Base-by-base conservation (phyloP, 2,797 vertebrate genomes). In the Carapus acus region DNA sequence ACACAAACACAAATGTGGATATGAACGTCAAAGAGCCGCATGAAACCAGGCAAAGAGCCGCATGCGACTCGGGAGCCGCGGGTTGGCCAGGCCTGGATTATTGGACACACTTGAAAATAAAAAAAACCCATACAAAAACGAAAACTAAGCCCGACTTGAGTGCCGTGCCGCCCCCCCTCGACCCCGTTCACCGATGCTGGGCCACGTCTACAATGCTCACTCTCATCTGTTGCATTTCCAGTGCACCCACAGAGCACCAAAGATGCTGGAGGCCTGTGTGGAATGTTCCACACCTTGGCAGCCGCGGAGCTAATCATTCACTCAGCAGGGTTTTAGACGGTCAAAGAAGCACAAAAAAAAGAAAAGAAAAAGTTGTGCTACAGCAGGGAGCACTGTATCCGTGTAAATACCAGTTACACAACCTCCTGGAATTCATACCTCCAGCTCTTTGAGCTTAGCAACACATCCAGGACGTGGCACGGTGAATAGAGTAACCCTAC, bases 381-480 rank as follows among this genome's bases (percentile, higher is more conserved):
- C 37, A 64, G 7, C 23, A 57, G 49, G 52, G 29, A 4, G 27
- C 33, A 27, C 14, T 37, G 43, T 27, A 69, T 24, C 17, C 11
- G 40, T n/a, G 39, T 16, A 39, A 51, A 40, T 46, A 73, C 33
- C 49, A 38, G 62, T 79, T 74, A 52, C 5, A 5, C 55, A 81
- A 83, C 61, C 72, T 73, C 72, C 54, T 63, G 61, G 69, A 79
- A 81, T 72, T 74, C 56, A 64, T 46, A 49, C 57, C 45, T 58
- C 45, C 58, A 50, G 18, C 49, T 49, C 43, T 61, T 34, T 20
- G 38, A 27, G 13, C 18, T 7, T n/a, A 62, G 47, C 34, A 58
- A 19, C 43, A 55, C 23, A 65, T 27, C 51, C 46, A 58, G 19
- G 37, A 50, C 43, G 51, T 54, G 0, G 55, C 39, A 55, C 45